Conservation (phyloP, 2,797 vertebrate genomes). For the Sardinella longiceps region DNA sequence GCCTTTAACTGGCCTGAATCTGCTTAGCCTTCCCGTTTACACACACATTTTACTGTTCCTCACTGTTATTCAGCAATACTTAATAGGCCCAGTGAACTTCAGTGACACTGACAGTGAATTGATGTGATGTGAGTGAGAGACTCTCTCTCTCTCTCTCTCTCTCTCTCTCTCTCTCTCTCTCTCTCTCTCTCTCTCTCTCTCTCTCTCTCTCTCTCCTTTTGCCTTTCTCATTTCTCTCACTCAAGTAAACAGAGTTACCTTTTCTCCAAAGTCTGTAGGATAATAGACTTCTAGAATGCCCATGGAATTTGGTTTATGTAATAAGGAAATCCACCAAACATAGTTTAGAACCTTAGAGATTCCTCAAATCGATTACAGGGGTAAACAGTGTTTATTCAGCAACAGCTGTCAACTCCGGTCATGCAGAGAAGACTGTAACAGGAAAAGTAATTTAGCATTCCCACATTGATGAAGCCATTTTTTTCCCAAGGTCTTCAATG, state of each 20-base stretch:
- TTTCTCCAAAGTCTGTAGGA: background rate
- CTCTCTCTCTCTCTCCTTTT: background rate
- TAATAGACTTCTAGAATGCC: background rate
- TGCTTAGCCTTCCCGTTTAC: background rate
- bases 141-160: background rate
- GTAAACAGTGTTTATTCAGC: constrained; percentile 58
- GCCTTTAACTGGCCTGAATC: background rate
- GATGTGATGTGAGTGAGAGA: too few species aligned
- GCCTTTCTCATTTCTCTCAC: background rate
- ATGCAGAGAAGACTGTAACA: background rate
- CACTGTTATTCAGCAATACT: background rate
- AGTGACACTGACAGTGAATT: background rate
- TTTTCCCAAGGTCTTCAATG: background rate
- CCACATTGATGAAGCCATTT: background rate
- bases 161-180: too few species aligned
- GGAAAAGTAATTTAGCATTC: constrained; percentile 22
- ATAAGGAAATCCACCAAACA: constrained; percentile 23
- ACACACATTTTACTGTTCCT: background rate
- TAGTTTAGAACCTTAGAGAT: constrained; percentile 38
- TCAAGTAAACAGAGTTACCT: constrained; percentile 19
- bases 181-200: background rate
- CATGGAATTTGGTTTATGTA: constrained; percentile 2
- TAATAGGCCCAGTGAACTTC: background rate
- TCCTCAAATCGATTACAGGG: constrained; percentile 48
- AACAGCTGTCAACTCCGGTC: constrained; percentile 48